These are phyloP conservation scores for Clanis bilineata DNA, from an alignment of 2,888 invertebrate genomes.

Conservation along the genomic window DNA sequence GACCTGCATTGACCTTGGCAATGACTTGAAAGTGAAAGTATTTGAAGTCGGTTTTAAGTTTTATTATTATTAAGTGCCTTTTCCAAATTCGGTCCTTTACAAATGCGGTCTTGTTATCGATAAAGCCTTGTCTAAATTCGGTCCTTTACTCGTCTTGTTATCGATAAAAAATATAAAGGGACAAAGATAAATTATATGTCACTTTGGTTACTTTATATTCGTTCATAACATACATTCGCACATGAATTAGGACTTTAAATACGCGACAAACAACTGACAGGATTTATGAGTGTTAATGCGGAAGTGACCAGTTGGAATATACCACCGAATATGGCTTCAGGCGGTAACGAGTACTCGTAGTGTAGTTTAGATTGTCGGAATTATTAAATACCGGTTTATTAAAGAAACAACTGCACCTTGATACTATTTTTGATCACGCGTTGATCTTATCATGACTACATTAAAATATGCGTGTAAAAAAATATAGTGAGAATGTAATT, in stretches of 20 bases:
- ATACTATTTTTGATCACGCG: background rate
- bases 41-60: too few species aligned
- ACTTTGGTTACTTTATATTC: too few species aligned
- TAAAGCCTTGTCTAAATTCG: too few species aligned
- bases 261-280: background rate
- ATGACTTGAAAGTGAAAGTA: too few species aligned
- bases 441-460: background rate
- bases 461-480: background rate
- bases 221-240: too few species aligned
- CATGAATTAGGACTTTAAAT: background rate
- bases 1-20: too few species aligned
- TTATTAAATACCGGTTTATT: background rate
- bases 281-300: background rate
- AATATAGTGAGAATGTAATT: background rate
- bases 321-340: background rate
- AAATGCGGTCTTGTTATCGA: too few species aligned
- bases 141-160: too few species aligned
- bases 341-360: background rate
- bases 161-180: too few species aligned
- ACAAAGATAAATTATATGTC: too few species aligned
- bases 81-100: too few species aligned
- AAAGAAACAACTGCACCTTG: conserved; percentile 1
- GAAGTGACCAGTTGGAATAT: background rate
- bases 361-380: background rate
- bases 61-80: too few species aligned